A percentile compares a stretch with the other conserved stretches of the same genome.
These are phyloP conservation scores for Aphelenchoides avenae DNA, from an alignment of 1,140 invertebrate species.

Conservation along the genomic window DNA sequence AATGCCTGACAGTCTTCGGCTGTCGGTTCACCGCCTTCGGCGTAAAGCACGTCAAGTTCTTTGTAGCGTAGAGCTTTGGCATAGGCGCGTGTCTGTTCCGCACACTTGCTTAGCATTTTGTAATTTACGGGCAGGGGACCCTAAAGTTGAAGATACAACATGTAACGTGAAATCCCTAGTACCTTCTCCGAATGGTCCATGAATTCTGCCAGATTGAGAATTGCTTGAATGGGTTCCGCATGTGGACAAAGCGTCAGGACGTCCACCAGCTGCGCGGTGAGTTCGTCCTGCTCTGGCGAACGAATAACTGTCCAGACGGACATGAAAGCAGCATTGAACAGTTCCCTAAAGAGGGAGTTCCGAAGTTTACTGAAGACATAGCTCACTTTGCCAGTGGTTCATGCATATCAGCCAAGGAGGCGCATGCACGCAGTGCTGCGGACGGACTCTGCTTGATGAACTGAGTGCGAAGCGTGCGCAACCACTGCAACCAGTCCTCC, in stretches of 20 bases:
- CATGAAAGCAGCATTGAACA: slow-evolving; percentile 98
- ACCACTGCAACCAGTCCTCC: slow-evolving; percentile 98
- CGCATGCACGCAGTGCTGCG: slow-evolving; percentile 80
- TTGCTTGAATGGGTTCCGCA: slow-evolving; percentile 92
- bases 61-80: slow-evolving; percentile 98
- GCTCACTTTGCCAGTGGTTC: slow-evolving; percentile 73
- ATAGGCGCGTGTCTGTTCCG: slow-evolving; percentile 70
- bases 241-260: slow-evolving; percentile 85
- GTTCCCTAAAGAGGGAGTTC: slow-evolving; percentile 67
- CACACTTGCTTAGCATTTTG: slow-evolving; percentile 68
- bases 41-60: slow-evolving; percentile 92
- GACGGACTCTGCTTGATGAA: slow-evolving; percentile 91
- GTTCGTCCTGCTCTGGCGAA: slow-evolving; percentile 74
- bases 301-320: slow-evolving; percentile 97
- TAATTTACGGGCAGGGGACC: slow-evolving; percentile 84
- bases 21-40: slow-evolving; percentile 73
- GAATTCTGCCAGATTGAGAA: slow-evolving; percentile 95
- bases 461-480: slow-evolving; percentile 78
- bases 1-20: slow-evolving; percentile 45
- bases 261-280: slow-evolving; percentile 80
- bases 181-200: slow-evolving; percentile 97
- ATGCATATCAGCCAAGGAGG: slow-evolving; percentile 85
- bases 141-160: slow-evolving; percentile 55
- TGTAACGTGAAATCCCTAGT: slow-evolving; percentile 15
- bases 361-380: neutral